Conservation (phyloP, 2,113 vertebrate genomes). For the Hyla sarda region DNA sequence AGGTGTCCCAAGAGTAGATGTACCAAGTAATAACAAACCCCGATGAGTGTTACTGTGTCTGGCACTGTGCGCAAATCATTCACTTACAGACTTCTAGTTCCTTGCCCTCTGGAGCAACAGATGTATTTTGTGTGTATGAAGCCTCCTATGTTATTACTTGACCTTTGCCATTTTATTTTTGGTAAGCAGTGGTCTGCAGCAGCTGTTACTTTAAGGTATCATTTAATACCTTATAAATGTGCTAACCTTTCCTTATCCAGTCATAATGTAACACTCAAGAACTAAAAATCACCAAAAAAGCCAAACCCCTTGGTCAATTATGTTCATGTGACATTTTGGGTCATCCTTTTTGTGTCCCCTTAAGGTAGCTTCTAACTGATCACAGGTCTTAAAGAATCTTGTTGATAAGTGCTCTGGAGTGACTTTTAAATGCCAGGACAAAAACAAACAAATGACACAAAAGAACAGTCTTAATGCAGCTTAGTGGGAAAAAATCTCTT, state of each 20-base stretch:
- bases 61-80: not conserved
- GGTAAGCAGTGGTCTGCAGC: not conserved
- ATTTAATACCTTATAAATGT: constrained; percentile 10
- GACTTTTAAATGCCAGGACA: not conserved
- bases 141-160: not conserved
- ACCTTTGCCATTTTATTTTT: not conserved
- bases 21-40: not conserved
- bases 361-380: not conserved
- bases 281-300: not conserved
- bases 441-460: not conserved
- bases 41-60: not conserved
- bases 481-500: not conserved
- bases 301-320: constrained; percentile 15
- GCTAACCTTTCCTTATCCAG: constrained; percentile 7
- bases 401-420: not conserved
- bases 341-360: constrained; percentile 12
- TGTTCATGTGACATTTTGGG: constrained; percentile 44
- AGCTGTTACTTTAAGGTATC: constrained; percentile 1
- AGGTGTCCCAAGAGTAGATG: not conserved
- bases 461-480: not conserved
- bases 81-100: not conserved
- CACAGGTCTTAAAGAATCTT: not conserved
- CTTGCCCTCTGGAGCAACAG: too few species aligned
- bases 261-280: not conserved
- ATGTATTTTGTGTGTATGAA: not conserved